phyloP scores from a whole-genome alignment of 2,113 vertebrate genomes.

The Sminthopsis crassicaudata region DNA sequence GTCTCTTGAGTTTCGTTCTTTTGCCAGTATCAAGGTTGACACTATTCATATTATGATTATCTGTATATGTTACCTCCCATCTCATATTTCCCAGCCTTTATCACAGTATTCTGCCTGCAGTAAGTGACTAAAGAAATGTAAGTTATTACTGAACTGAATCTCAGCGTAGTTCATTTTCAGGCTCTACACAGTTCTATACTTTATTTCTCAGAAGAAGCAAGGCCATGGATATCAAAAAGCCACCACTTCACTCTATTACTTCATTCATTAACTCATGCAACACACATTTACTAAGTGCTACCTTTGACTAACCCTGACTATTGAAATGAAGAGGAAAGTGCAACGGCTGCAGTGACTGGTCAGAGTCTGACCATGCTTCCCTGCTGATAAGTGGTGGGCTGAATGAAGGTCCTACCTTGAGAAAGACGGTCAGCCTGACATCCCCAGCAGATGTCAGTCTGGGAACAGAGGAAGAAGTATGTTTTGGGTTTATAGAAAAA shows the following conservation, averaged over 20 bases:
- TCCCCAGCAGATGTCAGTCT: constrained; percentile 81
- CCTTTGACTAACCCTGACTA: not conserved
- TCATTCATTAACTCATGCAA: not conserved
- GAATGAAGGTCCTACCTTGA: constrained; percentile 69
- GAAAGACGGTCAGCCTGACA: constrained; percentile 61
- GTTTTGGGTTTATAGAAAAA: constrained; percentile 80
- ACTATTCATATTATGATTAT: not conserved
- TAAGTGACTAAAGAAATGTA: not conserved
- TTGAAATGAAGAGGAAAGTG: not conserved
- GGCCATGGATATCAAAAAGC: not conserved
- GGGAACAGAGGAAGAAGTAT: constrained; percentile 73
- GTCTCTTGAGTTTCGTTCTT: not conserved
- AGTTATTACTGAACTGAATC: not conserved
- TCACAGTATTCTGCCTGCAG: not conserved
- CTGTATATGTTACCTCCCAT: not conserved
- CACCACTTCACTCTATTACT: not conserved
- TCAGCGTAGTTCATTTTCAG: not conserved
- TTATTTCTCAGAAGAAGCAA: not conserved
- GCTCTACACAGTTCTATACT: not conserved
- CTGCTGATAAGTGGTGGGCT: not conserved
- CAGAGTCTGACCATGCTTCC: not conserved
- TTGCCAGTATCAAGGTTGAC: not conserved
- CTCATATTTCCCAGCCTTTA: not conserved
- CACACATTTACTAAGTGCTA: not conserved
- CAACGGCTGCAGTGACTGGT: not conserved